These are phyloP conservation scores for Heliconius charithonia DNA, from an alignment of 2,888 invertebrate genomes.

Conservation along the genomic window DNA sequence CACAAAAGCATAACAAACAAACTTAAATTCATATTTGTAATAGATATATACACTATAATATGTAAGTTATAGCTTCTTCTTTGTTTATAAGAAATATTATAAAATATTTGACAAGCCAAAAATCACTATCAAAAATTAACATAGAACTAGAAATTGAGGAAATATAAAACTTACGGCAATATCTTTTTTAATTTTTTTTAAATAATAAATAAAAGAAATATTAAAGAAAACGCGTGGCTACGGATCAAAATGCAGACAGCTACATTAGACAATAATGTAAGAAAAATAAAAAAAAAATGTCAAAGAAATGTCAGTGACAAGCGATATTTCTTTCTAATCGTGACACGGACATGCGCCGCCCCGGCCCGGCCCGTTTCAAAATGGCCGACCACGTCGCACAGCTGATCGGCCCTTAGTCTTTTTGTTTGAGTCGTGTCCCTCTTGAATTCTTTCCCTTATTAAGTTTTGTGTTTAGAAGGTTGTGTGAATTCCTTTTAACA, in stretches of 20 bases:
- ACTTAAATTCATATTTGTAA: too few species aligned
- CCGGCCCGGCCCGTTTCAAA: constrained; percentile 68
- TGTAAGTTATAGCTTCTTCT: too few species aligned
- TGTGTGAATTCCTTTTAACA: not conserved
- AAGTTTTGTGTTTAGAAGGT: constrained; percentile 14
- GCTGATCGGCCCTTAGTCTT: constrained; percentile 65
- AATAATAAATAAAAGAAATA: too few species aligned
- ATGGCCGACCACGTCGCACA: constrained; percentile 72
- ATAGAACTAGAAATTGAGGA: too few species aligned
- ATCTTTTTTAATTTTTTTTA: too few species aligned
- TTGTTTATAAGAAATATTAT: too few species aligned
- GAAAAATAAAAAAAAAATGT: constrained; percentile 10
- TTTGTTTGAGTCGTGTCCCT: constrained; percentile 21
- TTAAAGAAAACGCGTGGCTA: too few species aligned
- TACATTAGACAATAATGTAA: not conserved
- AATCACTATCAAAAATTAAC: too few species aligned
- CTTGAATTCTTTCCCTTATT: constrained; percentile 11
- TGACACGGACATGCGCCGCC: constrained; percentile 62
- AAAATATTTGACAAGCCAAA: too few species aligned
- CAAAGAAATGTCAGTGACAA: constrained; percentile 15
- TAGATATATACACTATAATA: too few species aligned
- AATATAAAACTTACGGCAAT: too few species aligned
- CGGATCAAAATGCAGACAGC: not conserved
- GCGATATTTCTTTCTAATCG: constrained; percentile 15
- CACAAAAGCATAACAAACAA: too few species aligned